These are phyloP conservation scores for Piezodorus guildinii DNA, from an alignment of 1,140 invertebrate species.

Conservation along the genomic window DNA sequence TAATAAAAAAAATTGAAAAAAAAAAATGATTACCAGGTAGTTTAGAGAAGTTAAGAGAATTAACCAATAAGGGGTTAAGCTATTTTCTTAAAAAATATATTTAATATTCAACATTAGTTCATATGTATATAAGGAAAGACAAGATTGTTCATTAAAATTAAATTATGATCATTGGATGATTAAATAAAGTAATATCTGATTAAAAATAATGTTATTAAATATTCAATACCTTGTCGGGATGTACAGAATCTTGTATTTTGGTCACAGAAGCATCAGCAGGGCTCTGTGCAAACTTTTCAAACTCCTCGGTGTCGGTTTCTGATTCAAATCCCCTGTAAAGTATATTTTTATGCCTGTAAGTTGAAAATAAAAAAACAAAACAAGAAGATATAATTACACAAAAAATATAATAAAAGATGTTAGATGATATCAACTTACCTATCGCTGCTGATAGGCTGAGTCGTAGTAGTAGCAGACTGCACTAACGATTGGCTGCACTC, in stretches of 20 bases:
- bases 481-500: conserved; percentile 32
- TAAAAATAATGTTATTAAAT: too few species aligned
- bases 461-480: conserved; percentile 27
- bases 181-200: too few species aligned
- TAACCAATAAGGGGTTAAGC: too few species aligned
- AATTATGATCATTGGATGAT: too few species aligned
- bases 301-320: conserved; percentile 70
- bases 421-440: conserved; percentile 29
- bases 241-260: neutral
- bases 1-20: too few species aligned
- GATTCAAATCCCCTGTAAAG: conserved; percentile 55
- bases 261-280: conserved; percentile 34
- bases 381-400: neutral
- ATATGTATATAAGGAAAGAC: too few species aligned
- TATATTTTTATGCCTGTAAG: neutral
- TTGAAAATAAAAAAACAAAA: conserved; percentile 3
- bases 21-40: too few species aligned
- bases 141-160: too few species aligned
- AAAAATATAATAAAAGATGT: neutral
- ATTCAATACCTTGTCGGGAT: too few species aligned
- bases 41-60: too few species aligned
- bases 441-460: conserved; percentile 29
- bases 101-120: too few species aligned
- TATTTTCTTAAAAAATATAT: too few species aligned
- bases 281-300: conserved; percentile 61